A percentile compares a stretch with the other conserved stretches of the same genome.
phyloP scores from a whole-genome alignment of 1,140 invertebrate species.

The Drosophila sp. region DNA sequence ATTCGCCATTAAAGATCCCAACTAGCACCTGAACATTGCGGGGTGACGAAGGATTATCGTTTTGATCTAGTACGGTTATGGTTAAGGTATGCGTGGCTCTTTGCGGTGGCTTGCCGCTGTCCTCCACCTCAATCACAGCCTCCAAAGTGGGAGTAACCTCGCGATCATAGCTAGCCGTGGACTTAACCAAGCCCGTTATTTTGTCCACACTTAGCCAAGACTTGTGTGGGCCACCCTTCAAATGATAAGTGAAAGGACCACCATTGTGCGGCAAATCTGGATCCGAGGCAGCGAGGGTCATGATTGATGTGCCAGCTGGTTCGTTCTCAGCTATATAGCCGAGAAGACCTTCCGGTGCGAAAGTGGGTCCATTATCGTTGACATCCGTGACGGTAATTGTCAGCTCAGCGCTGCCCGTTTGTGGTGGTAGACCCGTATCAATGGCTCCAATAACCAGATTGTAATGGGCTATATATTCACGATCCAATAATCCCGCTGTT shows the following conservation, averaged over 20 bases:
- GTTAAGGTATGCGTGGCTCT: constrained; percentile 90
- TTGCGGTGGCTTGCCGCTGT: constrained; percentile 93
- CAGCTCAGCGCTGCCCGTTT: constrained; percentile 93
- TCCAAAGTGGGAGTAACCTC: constrained; percentile 90
- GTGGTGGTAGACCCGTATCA: constrained; percentile 93
- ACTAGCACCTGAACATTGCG: constrained; percentile 92
- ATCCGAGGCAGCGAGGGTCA: constrained; percentile 93
- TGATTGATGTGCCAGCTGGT: constrained; percentile 91
- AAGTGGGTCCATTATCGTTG: constrained; percentile 96
- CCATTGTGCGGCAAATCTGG: constrained; percentile 96
- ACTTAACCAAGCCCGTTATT: constrained; percentile 91
- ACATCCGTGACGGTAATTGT: constrained; percentile 89
- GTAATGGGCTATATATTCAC: constrained; percentile 91
- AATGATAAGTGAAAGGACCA: constrained; percentile 92
- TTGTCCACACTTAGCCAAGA: constrained; percentile 85
- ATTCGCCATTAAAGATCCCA: constrained; percentile 89
- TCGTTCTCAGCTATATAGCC: constrained; percentile 95
- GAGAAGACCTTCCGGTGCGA: constrained; percentile 88
- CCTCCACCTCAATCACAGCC: constrained; percentile 92
- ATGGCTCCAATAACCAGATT: constrained; percentile 94
- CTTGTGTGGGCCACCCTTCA: constrained; percentile 91
- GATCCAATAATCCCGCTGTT: constrained; percentile 90
- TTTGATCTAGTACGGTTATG: constrained; percentile 93
- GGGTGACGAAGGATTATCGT: constrained; percentile 94
- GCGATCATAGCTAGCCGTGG: constrained; percentile 91